Evolutionary conservation across 2,797 vertebrate genomes (phyloP).

Genomic region (Natrix natrix): DNA sequence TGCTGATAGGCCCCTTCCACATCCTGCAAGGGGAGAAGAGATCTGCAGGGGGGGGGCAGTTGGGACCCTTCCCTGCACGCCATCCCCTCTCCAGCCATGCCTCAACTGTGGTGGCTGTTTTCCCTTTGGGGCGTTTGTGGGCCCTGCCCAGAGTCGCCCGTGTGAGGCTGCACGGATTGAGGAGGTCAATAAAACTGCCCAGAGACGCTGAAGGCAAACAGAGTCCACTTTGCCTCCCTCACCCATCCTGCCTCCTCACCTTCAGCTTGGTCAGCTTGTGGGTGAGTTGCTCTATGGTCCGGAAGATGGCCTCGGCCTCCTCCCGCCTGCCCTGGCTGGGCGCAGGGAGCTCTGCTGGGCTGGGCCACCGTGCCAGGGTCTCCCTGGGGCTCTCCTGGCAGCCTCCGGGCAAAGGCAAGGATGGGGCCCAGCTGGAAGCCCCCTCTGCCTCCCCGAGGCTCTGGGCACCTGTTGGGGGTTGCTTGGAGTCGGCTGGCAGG

Average conservation of each 20-base stretch:
- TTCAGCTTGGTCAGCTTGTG: slow-evolving; percentile 68
- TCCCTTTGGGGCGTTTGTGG: too few species aligned
- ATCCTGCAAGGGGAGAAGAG: slow-evolving; percentile 45
- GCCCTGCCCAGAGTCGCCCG: too few species aligned
- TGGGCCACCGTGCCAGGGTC: neutral
- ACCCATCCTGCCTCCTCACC: slow-evolving; percentile 44
- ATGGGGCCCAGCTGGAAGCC: neutral
- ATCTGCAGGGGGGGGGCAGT: neutral
- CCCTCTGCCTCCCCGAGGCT: neutral
- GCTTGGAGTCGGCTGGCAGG: slow-evolving; percentile 48
- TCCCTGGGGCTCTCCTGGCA: neutral
- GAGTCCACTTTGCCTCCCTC: neutral
- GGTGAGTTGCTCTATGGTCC: slow-evolving; percentile 67
- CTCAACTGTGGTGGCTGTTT: too few species aligned
- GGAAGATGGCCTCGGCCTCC: slow-evolving; percentile 61
- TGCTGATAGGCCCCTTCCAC: slow-evolving; percentile 67
- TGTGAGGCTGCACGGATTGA: too few species aligned
- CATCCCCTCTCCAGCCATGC: neutral
- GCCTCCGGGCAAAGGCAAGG: fast-evolving
- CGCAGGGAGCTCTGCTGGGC: neutral
- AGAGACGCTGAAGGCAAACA: too few species aligned
- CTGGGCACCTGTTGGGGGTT: slow-evolving; percentile 33
- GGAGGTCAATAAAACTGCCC: too few species aligned
- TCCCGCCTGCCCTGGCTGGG: slow-evolving; percentile 47
- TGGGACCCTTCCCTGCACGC: neutral